Conservation (phyloP, 1,140 invertebrate species). For the Hyles vespertilio region DNA sequence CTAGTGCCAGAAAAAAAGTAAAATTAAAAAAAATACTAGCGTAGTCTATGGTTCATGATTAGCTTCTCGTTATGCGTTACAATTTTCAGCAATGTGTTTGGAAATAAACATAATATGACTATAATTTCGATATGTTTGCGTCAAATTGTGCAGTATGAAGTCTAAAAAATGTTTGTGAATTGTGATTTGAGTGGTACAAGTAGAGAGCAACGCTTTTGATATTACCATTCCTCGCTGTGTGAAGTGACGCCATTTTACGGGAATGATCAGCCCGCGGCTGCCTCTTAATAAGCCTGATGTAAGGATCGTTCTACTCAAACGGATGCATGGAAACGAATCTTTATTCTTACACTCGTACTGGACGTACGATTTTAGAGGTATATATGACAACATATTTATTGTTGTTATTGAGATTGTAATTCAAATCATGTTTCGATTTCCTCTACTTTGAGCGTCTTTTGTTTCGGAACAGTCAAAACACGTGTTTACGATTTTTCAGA, state of each 20-base stretch:
- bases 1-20: background rate
- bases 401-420: conserved; percentile 53
- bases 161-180: conserved; percentile 49
- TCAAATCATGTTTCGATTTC: conserved; percentile 64
- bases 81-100: conserved; percentile 67
- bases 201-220: conserved; percentile 56
- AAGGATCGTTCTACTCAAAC: conserved; percentile 63
- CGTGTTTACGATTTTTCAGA: conserved; percentile 65
- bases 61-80: conserved; percentile 69
- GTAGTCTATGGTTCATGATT: conserved; percentile 67
- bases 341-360: conserved; percentile 69
- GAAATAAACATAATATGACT: conserved; percentile 63
- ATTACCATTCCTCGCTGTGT: conserved; percentile 65
- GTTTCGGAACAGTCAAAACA: conserved; percentile 63
- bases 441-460: conserved; percentile 68
- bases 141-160: conserved; percentile 39
- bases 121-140: conserved; percentile 44
- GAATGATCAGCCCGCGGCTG: conserved; percentile 75
- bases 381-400: conserved; percentile 30
- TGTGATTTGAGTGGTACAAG: conserved; percentile 46
- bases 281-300: conserved; percentile 70
- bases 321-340: conserved; percentile 71
- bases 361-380: conserved; percentile 73
- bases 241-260: conserved; percentile 76
- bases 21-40: conserved; percentile 32